Conservation (phyloP, 2,797 vertebrate genomes). For the Cacajao melanocephalus region DNA sequence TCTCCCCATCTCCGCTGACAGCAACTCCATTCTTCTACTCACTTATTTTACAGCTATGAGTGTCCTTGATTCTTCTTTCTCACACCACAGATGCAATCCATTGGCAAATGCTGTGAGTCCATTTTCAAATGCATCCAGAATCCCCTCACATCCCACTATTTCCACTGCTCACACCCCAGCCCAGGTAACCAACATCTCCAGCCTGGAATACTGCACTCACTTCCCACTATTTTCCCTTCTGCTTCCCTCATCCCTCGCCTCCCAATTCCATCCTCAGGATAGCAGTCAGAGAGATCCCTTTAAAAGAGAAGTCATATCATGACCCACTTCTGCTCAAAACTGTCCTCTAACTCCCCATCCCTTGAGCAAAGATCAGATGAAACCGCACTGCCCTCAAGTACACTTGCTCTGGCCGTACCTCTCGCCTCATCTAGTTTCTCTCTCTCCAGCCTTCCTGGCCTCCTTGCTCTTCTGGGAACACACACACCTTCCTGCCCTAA, state of each 20-base stretch:
- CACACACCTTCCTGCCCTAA: not conserved
- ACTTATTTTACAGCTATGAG: not conserved
- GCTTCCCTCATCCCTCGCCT: fast-evolving
- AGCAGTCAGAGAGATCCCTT: not conserved
- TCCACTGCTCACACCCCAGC: not conserved
- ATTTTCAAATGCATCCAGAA: not conserved
- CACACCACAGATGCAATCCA: no score
- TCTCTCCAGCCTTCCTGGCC: no score
- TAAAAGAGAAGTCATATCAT: not conserved
- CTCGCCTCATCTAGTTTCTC: no score
- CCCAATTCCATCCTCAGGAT: not conserved
- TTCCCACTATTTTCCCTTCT: no score
- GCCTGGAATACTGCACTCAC: not conserved
- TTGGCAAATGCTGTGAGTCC: not conserved
- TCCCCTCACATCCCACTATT: not conserved
- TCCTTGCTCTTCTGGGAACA: not conserved
- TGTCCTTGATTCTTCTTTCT: not conserved
- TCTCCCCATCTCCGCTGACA: not conserved
- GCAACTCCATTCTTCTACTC: not conserved
- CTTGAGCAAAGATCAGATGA: no score
- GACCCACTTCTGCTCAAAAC: not conserved
- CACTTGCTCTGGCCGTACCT: no score
- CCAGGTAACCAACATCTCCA: no score
- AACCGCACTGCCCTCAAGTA: no score
- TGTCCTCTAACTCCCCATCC: not conserved